These are phyloP conservation scores for Geotrupes spiniger DNA, from an alignment of 2,888 invertebrate species.

Conservation along the genomic window DNA sequence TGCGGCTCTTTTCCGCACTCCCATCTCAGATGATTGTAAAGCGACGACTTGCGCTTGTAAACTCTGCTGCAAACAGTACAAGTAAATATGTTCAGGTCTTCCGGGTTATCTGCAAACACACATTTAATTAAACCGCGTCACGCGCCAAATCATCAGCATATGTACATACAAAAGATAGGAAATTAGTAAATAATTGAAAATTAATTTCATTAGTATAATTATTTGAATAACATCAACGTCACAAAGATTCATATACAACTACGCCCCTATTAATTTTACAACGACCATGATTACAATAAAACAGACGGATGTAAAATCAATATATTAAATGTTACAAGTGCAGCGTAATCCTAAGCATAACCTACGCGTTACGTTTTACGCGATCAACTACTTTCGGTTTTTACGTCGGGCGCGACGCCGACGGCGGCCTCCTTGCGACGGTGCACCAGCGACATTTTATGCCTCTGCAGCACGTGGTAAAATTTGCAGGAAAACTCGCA, in stretches of 20 bases:
- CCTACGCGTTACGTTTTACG: not conserved
- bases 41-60: conserved; percentile 32
- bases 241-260: too few species aligned
- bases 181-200: too few species aligned
- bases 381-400: too few species aligned
- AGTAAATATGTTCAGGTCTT: conserved; percentile 15
- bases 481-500: conserved; percentile 40
- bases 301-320: not conserved
- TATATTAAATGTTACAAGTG: not conserved
- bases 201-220: too few species aligned
- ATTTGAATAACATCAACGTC: too few species aligned
- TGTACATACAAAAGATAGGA: too few species aligned
- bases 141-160: too few species aligned
- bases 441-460: conserved; percentile 32
- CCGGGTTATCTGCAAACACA: conserved; percentile 16
- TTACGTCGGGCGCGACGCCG: not conserved
- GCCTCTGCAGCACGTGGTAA: conserved; percentile 38
- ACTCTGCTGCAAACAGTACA: conserved; percentile 27
- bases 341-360: not conserved
- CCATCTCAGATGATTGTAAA: conserved; percentile 28
- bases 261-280: not conserved
- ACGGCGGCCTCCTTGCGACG: conserved; percentile 18
- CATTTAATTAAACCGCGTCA: too few species aligned
- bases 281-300: not conserved
- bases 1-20: conserved; percentile 31